Conservation (phyloP, 2,113 vertebrate genomes). For the Empidonax alnorum region DNA sequence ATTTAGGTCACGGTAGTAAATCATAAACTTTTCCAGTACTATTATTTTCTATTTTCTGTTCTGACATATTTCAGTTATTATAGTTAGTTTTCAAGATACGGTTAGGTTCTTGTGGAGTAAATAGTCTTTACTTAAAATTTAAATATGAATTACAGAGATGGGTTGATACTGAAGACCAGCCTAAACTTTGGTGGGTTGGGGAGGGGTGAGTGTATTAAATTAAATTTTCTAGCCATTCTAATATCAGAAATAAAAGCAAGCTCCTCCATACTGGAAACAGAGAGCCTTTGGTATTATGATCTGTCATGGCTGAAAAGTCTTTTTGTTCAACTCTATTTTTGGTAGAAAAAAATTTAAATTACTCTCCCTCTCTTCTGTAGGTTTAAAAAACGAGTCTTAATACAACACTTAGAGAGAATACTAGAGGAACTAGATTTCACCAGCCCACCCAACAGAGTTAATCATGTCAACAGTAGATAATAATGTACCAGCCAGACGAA, state of each 20-base stretch:
- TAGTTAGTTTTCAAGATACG: neutral
- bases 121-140: neutral
- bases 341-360: neutral
- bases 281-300: neutral
- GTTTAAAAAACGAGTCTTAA: conserved; percentile 98
- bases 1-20: neutral
- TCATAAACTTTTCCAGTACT: neutral
- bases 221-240: neutral
- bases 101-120: neutral
- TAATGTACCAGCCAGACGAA: conserved; percentile 30
- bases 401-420: conserved; percentile 93
- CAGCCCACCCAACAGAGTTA: conserved; percentile 76
- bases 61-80: neutral
- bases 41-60: neutral
- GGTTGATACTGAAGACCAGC: neutral
- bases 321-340: neutral
- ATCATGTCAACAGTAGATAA: conserved; percentile 86
- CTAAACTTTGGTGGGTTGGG: neutral
- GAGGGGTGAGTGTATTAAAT: neutral
- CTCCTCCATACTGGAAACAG: neutral
- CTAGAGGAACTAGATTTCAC: conserved; percentile 85
- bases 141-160: neutral
- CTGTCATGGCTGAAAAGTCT: neutral
- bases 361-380: conserved; percentile 72
- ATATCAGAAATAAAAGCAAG: neutral